phyloP scores from a whole-genome alignment of 2,113 vertebrate genomes.

The Anoplopoma fimbria region DNA sequence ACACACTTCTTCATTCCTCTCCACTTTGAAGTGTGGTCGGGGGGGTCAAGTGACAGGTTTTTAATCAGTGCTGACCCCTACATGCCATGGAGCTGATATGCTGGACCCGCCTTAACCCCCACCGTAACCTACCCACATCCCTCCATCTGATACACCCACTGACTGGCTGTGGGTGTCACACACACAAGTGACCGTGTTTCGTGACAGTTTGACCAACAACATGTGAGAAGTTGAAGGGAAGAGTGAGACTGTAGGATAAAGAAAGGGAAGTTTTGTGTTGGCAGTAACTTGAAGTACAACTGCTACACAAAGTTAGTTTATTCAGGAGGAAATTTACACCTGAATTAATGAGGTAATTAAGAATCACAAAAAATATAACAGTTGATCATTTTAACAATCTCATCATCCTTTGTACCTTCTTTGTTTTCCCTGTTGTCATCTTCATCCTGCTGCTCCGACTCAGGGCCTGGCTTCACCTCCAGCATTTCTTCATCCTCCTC shows the following conservation, averaged over 20 bases:
- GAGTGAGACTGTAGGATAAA: not conserved
- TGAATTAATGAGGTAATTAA: not conserved
- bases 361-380: not conserved
- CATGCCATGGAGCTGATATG: conserved; percentile 82
- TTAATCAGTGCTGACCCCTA: conserved; percentile 82
- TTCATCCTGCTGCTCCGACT: conserved; percentile 89
- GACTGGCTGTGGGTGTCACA: conserved; percentile 70
- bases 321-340: not conserved
- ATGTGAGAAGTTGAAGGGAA: conserved; percentile 18
- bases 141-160: conserved; percentile 69
- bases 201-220: conserved; percentile 57
- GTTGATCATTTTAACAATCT: not conserved
- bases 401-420: conserved; percentile 84
- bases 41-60: conserved; percentile 83
- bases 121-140: conserved; percentile 45
- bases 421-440: conserved; percentile 91
- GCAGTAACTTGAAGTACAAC: not conserved
- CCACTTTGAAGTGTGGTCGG: conserved; percentile 70
- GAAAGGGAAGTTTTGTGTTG: conserved; percentile 30
- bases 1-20: conserved; percentile 42
- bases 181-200: conserved; percentile 69
- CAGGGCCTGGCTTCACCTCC: conserved; percentile 88
- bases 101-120: conserved; percentile 57
- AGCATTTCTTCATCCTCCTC: conserved; percentile 95
- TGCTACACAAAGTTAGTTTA: not conserved